Percentiles rank a stretch among this genome's conserved stretches.
phyloP scores from a whole-genome alignment of 2,888 invertebrate species.

The Protophormia terraenovae region DNA sequence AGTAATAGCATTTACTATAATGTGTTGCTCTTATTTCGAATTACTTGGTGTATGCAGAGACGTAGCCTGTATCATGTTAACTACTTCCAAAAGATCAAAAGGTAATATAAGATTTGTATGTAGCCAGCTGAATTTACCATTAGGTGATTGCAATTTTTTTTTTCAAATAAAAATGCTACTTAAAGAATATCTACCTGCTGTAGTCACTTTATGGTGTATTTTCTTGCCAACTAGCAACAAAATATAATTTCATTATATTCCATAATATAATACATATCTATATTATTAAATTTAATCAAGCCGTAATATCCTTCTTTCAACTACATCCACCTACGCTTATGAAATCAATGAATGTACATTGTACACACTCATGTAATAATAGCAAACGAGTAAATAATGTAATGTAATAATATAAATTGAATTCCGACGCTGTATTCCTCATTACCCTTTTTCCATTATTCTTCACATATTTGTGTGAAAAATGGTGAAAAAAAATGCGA shows the following conservation, averaged over 20 bases:
- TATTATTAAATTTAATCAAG: background rate
- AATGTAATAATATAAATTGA: conserved; percentile 5
- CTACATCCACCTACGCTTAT: background rate
- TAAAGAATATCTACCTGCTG: too few species aligned
- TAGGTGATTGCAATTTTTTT: too few species aligned
- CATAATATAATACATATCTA: too few species aligned
- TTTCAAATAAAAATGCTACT: too few species aligned
- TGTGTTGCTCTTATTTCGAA: background rate
- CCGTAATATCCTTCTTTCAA: background rate
- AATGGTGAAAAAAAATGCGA: background rate
- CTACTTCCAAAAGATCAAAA: too few species aligned
- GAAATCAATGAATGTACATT: background rate
- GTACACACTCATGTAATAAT: background rate
- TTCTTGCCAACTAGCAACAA: too few species aligned
- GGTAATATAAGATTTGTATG: too few species aligned
- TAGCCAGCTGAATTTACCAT: too few species aligned
- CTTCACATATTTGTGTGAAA: conserved; percentile 42
- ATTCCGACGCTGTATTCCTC: background rate
- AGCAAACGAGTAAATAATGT: background rate
- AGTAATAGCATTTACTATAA: background rate
- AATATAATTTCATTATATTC: too few species aligned
- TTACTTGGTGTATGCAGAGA: too few species aligned
- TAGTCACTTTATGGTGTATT: too few species aligned
- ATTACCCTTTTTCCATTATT: background rate
- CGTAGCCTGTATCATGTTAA: too few species aligned